A percentile compares a stretch with the other conserved stretches of the same genome.
Conservation (phyloP, 92 coral and sea anemone genomes). For the Galaxea fascicularis region DNA sequence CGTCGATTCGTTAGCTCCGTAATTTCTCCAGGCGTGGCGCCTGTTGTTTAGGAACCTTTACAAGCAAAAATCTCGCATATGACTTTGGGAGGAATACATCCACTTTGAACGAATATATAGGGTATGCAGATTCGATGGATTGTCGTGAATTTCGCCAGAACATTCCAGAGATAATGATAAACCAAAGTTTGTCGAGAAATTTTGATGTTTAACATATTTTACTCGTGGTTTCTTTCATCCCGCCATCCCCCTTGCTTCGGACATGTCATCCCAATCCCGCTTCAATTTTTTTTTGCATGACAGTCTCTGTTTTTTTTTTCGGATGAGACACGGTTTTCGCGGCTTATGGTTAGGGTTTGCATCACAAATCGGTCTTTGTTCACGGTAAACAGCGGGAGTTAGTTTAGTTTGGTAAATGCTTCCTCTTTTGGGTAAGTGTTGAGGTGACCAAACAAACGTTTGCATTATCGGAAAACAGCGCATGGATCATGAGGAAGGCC, state of each 20-base stretch:
- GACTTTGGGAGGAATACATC: too few relatives aligned
- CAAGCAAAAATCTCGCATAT: too few relatives aligned
- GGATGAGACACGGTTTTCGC: neutral
- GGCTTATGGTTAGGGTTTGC: neutral
- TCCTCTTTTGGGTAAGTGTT: slow-evolving; percentile 8
- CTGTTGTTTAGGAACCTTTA: too few relatives aligned
- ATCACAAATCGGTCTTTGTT: slow-evolving; percentile 1
- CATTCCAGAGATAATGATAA: too few relatives aligned
- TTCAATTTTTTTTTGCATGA: neutral
- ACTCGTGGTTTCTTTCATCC: too few relatives aligned
- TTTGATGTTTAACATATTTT: too few relatives aligned
- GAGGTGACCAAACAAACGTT: neutral
- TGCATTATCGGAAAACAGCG: slow-evolving; percentile 1
- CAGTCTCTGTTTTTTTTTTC: neutral
- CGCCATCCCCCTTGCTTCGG: neutral
- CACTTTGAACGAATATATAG: too few relatives aligned
- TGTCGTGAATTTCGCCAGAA: too few relatives aligned
- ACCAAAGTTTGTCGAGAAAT: too few relatives aligned
- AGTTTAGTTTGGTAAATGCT: slow-evolving; percentile 5
- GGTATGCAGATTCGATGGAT: too few relatives aligned
- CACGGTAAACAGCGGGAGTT: slow-evolving; percentile 8
- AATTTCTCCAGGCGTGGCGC: too few relatives aligned
- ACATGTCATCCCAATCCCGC: slow-evolving; percentile 5
- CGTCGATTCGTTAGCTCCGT: too few relatives aligned
- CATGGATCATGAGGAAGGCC: slow-evolving; percentile 5